These are phyloP conservation scores for Pterocles burchelli DNA, from an alignment of 2,113 vertebrate species.

Conservation along the genomic window DNA sequence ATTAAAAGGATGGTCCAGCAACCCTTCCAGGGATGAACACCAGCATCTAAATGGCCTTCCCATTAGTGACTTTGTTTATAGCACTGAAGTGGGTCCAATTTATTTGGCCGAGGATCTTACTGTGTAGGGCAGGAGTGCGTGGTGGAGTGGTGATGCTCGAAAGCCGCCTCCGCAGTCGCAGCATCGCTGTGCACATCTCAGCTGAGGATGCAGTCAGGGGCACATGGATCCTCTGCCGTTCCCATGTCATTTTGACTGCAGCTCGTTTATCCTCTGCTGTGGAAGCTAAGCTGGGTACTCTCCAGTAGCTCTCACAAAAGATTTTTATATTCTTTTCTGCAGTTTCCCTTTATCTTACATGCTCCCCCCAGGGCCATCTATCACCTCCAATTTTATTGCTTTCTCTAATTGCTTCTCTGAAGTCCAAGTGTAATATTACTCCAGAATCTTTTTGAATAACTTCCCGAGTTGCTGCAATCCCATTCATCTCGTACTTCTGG, in stretches of 20 bases:
- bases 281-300: not conserved
- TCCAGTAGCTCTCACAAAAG: not conserved
- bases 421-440: slow-evolving; percentile 28
- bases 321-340: not conserved
- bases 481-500: not conserved
- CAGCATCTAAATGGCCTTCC: not conserved
- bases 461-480: slow-evolving; percentile 14
- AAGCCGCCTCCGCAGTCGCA: not conserved
- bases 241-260: fast-evolving
- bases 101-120: not conserved
- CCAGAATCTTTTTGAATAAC: not conserved
- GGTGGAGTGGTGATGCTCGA: not conserved
- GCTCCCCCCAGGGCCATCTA: not conserved
- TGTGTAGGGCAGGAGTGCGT: not conserved
- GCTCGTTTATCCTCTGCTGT: not conserved
- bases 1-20: not conserved
- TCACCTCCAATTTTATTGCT: slow-evolving; percentile 35
- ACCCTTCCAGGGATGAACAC: not conserved
- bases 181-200: not conserved
- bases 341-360: not conserved
- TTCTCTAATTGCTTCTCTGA: slow-evolving; percentile 51
- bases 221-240: not conserved
- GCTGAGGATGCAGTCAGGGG: not conserved
- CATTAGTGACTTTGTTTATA: not conserved
- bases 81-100: not conserved